Percentiles rank a stretch among this genome's conserved stretches.
phyloP scores from a whole-genome alignment of 1,140 invertebrate species.

The Neuroterus valhalla region DNA sequence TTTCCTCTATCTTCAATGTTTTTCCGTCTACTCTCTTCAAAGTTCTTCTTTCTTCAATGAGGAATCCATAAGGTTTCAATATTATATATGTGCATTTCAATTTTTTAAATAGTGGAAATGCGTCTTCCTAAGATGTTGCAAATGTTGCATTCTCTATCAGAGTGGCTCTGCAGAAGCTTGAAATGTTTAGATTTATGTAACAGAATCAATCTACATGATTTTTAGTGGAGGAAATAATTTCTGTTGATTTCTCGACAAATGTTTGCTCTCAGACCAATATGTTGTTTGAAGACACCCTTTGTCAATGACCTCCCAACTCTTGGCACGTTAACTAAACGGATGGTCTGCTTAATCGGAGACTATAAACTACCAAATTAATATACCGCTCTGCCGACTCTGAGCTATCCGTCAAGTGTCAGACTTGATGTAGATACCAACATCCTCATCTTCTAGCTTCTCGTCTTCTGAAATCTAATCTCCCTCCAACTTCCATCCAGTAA shows the following conservation, averaged over 20 bases:
- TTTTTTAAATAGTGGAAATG: no score
- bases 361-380: slow-evolving; percentile 76
- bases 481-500: slow-evolving; percentile 9
- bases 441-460: slow-evolving; percentile 42
- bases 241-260: no score
- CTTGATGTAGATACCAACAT: slow-evolving; percentile 64
- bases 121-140: no score
- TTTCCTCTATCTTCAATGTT: not conserved
- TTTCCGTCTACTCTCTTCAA: not conserved
- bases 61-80: no score
- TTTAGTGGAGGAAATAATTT: no score
- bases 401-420: slow-evolving; percentile 73
- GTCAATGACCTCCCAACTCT: slow-evolving; percentile 70
- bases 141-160: no score
- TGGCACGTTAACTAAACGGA: slow-evolving; percentile 71
- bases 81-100: no score
- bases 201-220: no score
- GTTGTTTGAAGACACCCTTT: slow-evolving; percentile 38
- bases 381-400: slow-evolving; percentile 66
- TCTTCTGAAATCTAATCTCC: slow-evolving; percentile 29
- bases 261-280: no score
- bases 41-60: no score
- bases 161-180: no score
- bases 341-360: slow-evolving; percentile 71
- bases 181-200: no score